phyloP scores from a whole-genome alignment of 1,140 invertebrate species.

The Aphelinus certus region DNA sequence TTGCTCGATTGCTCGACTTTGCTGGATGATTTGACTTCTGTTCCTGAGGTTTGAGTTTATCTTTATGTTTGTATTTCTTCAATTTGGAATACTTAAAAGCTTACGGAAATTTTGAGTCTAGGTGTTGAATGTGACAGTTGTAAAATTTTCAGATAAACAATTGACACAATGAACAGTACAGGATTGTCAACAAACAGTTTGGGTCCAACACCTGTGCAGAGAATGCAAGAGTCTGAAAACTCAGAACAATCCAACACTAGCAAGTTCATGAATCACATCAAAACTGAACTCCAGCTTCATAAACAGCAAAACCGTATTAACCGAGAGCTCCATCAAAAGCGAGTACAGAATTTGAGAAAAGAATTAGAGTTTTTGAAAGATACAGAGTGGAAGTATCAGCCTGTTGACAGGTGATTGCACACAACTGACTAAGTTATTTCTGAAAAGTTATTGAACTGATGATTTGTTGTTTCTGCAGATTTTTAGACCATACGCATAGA shows the following conservation, averaged over 20 bases:
- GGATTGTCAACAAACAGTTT: conserved; percentile 56
- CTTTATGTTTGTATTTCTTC: too few relatives aligned
- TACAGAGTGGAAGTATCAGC: conserved; percentile 77
- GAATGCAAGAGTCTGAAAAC: conserved; percentile 55
- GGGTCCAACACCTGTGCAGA: conserved; percentile 54
- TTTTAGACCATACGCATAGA: too few relatives aligned
- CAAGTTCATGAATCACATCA: conserved; percentile 61
- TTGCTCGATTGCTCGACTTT: too few relatives aligned
- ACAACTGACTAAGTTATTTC: too few relatives aligned
- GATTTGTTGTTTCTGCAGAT: too few relatives aligned
- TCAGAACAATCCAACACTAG: conserved; percentile 54
- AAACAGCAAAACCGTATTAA: conserved; percentile 56
- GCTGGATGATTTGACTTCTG: too few relatives aligned
- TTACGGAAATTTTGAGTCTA: too few relatives aligned
- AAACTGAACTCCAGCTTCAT: conserved; percentile 58
- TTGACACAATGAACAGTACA: conserved; percentile 58
- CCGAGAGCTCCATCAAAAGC: conserved; percentile 69
- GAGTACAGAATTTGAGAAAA: conserved; percentile 72
- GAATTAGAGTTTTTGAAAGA: conserved; percentile 74
- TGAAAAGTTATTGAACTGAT: too few relatives aligned
- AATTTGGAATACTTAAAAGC: too few relatives aligned
- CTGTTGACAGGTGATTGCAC: conserved; percentile 55
- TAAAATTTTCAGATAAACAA: conserved; percentile 32
- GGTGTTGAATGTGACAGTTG: background rate
- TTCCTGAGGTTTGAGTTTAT: too few relatives aligned